Evolutionary conservation across 2,113 vertebrate species (phyloP).

Genomic region (Nanorana parkeri): DNA sequence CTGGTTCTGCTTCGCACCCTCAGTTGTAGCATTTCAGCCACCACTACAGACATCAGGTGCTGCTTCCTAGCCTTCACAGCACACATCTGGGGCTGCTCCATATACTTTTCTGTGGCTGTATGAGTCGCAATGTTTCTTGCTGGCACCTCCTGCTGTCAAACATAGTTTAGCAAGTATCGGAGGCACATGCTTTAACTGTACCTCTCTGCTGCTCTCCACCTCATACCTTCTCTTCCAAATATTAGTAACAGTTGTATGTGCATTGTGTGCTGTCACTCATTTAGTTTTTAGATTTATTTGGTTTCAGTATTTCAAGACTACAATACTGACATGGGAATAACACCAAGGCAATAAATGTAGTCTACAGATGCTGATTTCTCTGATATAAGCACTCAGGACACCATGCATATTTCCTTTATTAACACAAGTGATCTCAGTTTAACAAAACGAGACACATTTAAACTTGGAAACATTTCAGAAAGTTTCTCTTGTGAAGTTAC

Average conservation of each 20-base stretch:
- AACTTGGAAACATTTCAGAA: slow-evolving; percentile 37
- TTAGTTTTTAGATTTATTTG: slow-evolving; percentile 20
- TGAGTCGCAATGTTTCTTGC: slow-evolving; percentile 50
- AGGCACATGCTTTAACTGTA: slow-evolving; percentile 30
- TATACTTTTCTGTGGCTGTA: slow-evolving; percentile 39
- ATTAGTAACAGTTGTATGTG: slow-evolving; percentile 1
- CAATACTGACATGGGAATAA: slow-evolving; percentile 32
- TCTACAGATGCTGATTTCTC: slow-evolving; percentile 24
- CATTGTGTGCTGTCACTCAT: slow-evolving; percentile 27
- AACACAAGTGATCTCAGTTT: slow-evolving; percentile 9
- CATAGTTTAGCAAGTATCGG: slow-evolving; percentile 31
- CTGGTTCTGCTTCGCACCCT: slow-evolving; percentile 55
- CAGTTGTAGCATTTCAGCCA: slow-evolving; percentile 51
- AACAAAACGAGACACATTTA: slow-evolving; percentile 29
- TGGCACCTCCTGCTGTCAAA: slow-evolving; percentile 55
- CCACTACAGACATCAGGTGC: slow-evolving; percentile 51
- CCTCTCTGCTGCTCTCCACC: not conserved
- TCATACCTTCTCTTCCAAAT: not conserved
- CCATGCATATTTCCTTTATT: slow-evolving; percentile 25
- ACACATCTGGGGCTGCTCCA: slow-evolving; percentile 40
- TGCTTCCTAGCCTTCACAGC: slow-evolving; percentile 44
- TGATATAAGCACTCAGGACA: slow-evolving; percentile 9
- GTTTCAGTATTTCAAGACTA: slow-evolving; percentile 18
- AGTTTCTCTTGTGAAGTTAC: slow-evolving; percentile 51
- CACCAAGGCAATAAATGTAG: slow-evolving; percentile 22